Conservation (phyloP, 1,140 invertebrate species). For the Euwallacea fornicatus region DNA sequence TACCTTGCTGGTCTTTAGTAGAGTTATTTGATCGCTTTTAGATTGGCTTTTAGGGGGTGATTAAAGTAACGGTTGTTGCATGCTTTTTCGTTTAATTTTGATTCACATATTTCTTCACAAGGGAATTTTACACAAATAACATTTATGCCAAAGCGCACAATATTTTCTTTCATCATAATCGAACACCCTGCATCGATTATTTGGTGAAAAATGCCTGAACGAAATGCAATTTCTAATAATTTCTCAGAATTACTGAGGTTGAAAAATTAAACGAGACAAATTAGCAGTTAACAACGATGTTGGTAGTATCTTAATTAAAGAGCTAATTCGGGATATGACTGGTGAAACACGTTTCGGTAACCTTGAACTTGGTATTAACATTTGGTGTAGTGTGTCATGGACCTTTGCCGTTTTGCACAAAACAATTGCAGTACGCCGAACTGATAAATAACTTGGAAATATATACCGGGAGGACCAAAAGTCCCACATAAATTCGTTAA, state of each 20-base stretch:
- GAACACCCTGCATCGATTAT: no score
- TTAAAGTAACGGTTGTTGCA: conserved; percentile 23
- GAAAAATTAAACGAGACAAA: not conserved
- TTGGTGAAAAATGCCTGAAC: no score
- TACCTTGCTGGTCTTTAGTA: conserved; percentile 25
- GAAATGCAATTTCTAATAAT: not conserved
- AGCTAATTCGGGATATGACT: not conserved
- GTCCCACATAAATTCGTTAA: no score
- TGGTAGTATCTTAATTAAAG: not conserved
- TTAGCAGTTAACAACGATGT: not conserved
- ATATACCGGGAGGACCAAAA: no score
- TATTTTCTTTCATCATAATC: no score
- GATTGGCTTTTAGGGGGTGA: conserved; percentile 13
- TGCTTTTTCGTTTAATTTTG: not conserved
- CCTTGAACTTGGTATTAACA: conserved; percentile 4
- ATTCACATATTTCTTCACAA: not conserved
- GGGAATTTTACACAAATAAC: no score
- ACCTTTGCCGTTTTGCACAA: not conserved
- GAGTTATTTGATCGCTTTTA: conserved; percentile 19
- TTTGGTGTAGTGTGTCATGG: not conserved
- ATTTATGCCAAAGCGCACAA: no score
- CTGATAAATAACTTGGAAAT: no score
- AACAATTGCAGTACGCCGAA: not conserved
- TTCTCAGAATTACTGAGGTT: not conserved
- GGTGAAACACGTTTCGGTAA: not conserved